phyloP scores from a whole-genome alignment of 2,797 vertebrate species.

The Squalus acanthias region DNA sequence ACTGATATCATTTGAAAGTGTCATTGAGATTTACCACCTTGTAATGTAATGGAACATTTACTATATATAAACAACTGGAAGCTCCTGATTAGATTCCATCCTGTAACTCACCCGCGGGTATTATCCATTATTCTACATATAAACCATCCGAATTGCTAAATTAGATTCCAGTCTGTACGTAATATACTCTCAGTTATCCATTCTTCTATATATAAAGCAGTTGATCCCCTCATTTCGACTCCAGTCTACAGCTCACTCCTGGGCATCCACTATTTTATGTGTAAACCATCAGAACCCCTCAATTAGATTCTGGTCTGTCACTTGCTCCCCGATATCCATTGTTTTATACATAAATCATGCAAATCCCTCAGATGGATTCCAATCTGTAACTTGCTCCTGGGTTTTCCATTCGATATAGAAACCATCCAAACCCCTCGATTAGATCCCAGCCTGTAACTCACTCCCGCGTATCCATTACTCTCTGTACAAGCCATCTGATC shows the following conservation, averaged over 20 bases:
- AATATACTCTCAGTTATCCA: neutral
- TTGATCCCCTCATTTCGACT: neutral
- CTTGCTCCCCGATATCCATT: neutral
- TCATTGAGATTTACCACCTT: neutral
- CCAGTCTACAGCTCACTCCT: neutral
- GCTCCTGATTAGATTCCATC: neutral
- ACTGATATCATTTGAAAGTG: neutral
- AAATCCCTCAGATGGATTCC: neutral
- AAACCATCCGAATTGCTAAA: neutral
- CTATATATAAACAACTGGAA: neutral
- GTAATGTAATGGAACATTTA: neutral
- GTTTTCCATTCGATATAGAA: neutral
- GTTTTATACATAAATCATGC: neutral
- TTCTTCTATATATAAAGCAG: neutral
- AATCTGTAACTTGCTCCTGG: conserved; percentile 2
- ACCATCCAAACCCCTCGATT: neutral
- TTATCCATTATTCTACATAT: neutral
- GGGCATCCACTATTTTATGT: neutral
- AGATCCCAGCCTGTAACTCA: neutral
- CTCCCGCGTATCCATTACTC: neutral
- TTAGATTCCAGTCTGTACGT: neutral
- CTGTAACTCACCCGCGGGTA: neutral
- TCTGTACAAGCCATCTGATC: neutral
- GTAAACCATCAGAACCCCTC: neutral
- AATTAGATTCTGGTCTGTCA: neutral